Percentiles rank a stretch among this genome's conserved stretches.
Conservation (phyloP, 2,797 vertebrate genomes). For the Gastrophryne carolinensis region DNA sequence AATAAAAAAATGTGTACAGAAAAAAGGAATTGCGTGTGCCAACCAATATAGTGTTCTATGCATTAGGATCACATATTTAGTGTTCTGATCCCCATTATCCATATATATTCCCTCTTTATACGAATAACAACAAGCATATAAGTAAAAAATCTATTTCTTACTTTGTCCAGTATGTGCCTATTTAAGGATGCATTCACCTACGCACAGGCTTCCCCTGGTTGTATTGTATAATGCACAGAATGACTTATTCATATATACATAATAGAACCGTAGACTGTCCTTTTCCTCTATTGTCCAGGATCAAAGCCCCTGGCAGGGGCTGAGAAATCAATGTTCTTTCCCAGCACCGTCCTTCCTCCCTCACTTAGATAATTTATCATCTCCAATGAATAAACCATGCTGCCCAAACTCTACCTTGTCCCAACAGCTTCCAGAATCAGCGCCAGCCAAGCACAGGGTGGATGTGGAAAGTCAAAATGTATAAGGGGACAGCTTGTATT, state of each 20-base stretch:
- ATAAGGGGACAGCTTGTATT: too few relatives aligned
- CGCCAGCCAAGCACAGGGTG: too few relatives aligned
- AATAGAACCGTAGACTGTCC: not conserved
- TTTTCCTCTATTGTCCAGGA: not conserved
- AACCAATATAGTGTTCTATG: too few relatives aligned
- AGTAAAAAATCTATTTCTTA: too few relatives aligned
- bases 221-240: slow-evolving; percentile 1
- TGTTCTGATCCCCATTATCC: too few relatives aligned
- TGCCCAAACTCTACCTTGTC: not conserved
- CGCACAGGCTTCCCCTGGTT: not conserved
- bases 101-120: too few relatives aligned
- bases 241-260: slow-evolving; percentile 17
- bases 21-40: too few relatives aligned
- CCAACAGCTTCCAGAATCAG: too few relatives aligned
- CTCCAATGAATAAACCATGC: slow-evolving; percentile 37
- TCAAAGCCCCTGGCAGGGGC: not conserved
- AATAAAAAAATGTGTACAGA: too few relatives aligned
- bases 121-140: too few relatives aligned
- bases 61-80: too few relatives aligned
- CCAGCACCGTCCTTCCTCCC: slow-evolving; percentile 1
- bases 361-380: slow-evolving; percentile 17
- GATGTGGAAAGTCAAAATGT: too few relatives aligned
- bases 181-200: not conserved
- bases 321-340: slow-evolving; percentile 27
- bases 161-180: not conserved